Evolutionary conservation across 2,797 vertebrate genomes (phyloP), one percentile per base, ranked within the genome.

Genomic region (Spea hammondii): DNA sequence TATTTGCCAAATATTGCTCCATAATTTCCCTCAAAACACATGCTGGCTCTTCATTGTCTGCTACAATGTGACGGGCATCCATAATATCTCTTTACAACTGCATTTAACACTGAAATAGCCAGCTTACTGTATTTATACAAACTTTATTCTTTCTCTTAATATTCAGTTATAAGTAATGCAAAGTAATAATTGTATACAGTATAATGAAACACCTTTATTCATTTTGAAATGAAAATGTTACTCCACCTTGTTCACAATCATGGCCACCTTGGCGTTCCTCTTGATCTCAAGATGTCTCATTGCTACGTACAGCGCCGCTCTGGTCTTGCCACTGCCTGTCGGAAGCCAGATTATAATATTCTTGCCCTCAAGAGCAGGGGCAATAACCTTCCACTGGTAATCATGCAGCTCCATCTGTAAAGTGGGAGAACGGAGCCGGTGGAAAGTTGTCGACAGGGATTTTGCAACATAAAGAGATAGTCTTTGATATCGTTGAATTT

Each of bases 291-390:
- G 88, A 83, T 98, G 96, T 72, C 14, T 89, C 84, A 88, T 92
- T 83, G 94, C 91, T 84, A 98, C 92, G 11, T 94, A 93, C 5
- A 94, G 93, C 0, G 97, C 96, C 0, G 94, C 94, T 0, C 95
- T 90, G 0, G 97, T 98, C 88, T 99, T 99, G 44, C 97, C 97
- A 0, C 93, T 88, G 0, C 97, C 97, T 0, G 97, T 98, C 32
- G 96, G 97, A 67, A 99, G 87, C 93, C 96, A 99, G 1, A 98
- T 89, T 49, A 99, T 97, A 79, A 92, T 79, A 85, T 98, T 99
- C 83, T 88, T 89, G 48, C 94, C 83, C 6, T 74, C 65, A 4
- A 98, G 84, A 47, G 97, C 95, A 1, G 91, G 91, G 76, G 88
- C 80, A 8, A 94, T 94, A 75, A 94, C 96, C 68, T 98, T 96